Percentiles rank a stretch among this genome's conserved stretches.
These are phyloP conservation scores for Channa maculata DNA, from an alignment of 2,113 vertebrate species.

Conservation along the genomic window DNA sequence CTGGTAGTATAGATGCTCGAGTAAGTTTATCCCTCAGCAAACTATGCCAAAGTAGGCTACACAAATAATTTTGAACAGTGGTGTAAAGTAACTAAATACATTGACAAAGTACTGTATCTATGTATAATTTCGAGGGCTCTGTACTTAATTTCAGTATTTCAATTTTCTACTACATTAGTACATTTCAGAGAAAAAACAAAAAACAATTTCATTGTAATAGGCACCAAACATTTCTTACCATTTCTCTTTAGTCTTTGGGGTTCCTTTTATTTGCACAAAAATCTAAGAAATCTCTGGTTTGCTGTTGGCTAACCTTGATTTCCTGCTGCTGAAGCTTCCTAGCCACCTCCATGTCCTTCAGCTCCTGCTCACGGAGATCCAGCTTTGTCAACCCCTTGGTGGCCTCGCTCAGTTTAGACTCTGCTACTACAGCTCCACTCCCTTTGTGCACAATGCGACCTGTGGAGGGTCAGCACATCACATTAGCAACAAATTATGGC, in stretches of 20 bases:
- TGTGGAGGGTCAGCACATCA: constrained; percentile 41
- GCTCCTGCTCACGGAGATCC: constrained; percentile 85
- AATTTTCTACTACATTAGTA: too few species aligned
- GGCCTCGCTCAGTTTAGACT: constrained; percentile 79
- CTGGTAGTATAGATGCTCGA: not conserved
- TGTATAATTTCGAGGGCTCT: too few species aligned
- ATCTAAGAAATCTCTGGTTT: not conserved
- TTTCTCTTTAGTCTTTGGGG: too few species aligned
- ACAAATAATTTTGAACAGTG: too few species aligned
- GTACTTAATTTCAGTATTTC: too few species aligned
- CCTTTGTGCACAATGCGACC: constrained; percentile 70
- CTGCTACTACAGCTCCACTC: constrained; percentile 57
- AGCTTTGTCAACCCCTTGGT: constrained; percentile 78
- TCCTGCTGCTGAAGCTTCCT: constrained; percentile 93
- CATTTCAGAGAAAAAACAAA: too few species aligned
- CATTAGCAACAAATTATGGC: not conserved
- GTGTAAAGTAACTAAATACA: too few species aligned
- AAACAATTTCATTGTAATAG: too few species aligned
- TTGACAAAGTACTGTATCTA: too few species aligned
- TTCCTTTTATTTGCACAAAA: not conserved
- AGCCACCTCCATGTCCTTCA: constrained; percentile 93
- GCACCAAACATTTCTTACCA: too few species aligned
- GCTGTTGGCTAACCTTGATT: constrained; percentile 82
- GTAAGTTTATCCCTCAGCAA: not conserved
- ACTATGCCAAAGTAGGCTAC: too few species aligned